Percentiles rank a stretch among this genome's conserved stretches.
Conservation (phyloP, 2,888 invertebrate genomes). For the Eledona agricola region DNA sequence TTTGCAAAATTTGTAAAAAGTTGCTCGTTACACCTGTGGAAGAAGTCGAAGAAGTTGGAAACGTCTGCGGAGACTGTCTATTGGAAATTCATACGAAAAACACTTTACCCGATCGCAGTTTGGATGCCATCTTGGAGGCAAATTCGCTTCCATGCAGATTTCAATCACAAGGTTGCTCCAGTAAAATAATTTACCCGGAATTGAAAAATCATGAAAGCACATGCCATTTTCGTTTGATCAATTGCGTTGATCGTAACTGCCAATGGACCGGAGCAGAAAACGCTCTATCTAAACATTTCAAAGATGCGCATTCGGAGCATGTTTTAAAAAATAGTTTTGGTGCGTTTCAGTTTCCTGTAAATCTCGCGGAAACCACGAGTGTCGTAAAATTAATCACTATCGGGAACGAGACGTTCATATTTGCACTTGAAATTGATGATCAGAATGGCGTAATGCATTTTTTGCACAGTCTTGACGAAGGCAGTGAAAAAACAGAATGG, state of each 20-base stretch:
- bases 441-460: no score
- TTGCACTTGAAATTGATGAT: no score
- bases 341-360: slow-evolving; percentile 3
- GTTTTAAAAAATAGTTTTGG: background rate
- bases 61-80: slow-evolving; percentile 8
- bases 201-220: slow-evolving; percentile 5
- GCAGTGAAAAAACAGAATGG: no score
- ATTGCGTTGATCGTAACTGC: slow-evolving; percentile 3
- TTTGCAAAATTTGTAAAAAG: slow-evolving; percentile 7
- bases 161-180: slow-evolving; percentile 1
- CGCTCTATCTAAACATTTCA: slow-evolving; percentile 10
- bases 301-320: slow-evolving; percentile 8
- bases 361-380: background rate
- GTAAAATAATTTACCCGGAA: background rate
- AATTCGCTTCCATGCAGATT: slow-evolving; percentile 7
- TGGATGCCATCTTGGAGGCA: slow-evolving; percentile 2
- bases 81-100: background rate
- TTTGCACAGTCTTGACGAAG: no score
- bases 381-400: slow-evolving; percentile 1
- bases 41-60: slow-evolving; percentile 10
- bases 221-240: slow-evolving; percentile 4
- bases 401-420: no score
- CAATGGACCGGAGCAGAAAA: slow-evolving; percentile 3
- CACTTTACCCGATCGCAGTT: background rate
- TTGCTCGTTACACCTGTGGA: slow-evolving; percentile 5